Evolutionary conservation across 2,113 vertebrate genomes (phyloP), one percentile per base, ranked within the genome.

Genomic region (Myotis lucifugus): DNA sequence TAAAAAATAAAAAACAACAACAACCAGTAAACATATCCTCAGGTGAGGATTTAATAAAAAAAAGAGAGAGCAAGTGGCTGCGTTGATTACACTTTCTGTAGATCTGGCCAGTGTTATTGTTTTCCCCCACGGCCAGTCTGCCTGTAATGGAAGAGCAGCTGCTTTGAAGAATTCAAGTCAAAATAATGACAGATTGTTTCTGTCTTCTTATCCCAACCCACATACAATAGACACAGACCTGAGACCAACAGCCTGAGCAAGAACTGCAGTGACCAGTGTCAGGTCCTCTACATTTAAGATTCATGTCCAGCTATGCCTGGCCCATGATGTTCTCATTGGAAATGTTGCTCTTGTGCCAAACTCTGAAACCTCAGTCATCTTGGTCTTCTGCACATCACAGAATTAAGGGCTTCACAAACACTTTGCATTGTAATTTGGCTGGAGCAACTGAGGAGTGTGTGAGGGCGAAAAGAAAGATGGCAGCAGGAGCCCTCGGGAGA

Each of bases 231-330:
- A 50, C 11, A 46, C 6, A 52, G 34, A 32, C 25, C 19, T 1
- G 8, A 27, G n/a, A 59, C 25, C 27, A 9, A 23, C 40, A 29
- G 25, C 48, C 76, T 18, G 48, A 77, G 37, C 25, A n/a, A 69
- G 66, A 40, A 59, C 0, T 2, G 1, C 64, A 34, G 29, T n/a
- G 46, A 52, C n/a, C 8, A 7, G 48, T 34, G 77, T 46, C 64
- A 50, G 78, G n/a, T 15, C 64, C 82, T 46, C 29, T 59, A 0
- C 21, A 0, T 54, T 90, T 54, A 64, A 21, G 50, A 46, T 32
- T 29, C 0, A 0, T 50, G 29, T n/a, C 69, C 52, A 1, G n/a
- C 18, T 0, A 25, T 15, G 2, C 13, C 10, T 3, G 18, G 59
- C n/a, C 25, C 5, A 0, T 7, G 2, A 32, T 15, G 12, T 37